phyloP scores from a whole-genome alignment of 1,140 invertebrate genomes.

The Drosophila trapezifrons region DNA sequence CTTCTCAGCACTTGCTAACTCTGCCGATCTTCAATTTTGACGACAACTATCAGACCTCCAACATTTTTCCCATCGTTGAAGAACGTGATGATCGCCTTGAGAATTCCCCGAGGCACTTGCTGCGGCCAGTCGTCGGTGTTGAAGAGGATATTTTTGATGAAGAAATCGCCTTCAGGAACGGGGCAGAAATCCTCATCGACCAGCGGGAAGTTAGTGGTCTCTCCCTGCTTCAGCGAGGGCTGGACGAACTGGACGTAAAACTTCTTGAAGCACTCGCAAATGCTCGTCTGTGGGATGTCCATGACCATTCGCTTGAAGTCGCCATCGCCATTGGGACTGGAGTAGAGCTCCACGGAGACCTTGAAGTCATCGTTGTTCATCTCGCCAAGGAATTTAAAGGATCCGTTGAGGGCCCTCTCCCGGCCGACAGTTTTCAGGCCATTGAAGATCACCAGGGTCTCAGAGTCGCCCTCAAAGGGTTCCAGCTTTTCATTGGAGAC shows the following conservation, averaged over 20 bases:
- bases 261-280: slow-evolving; percentile 79
- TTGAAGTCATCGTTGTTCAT: slow-evolving; percentile 75
- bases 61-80: slow-evolving; percentile 63
- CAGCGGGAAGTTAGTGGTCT: slow-evolving; percentile 68
- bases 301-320: slow-evolving; percentile 74
- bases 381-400: slow-evolving; percentile 61
- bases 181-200: slow-evolving; percentile 72
- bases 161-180: slow-evolving; percentile 69
- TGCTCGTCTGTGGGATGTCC: slow-evolving; percentile 72
- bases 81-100: slow-evolving; percentile 74
- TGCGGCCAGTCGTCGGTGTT: slow-evolving; percentile 75
- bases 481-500: slow-evolving; percentile 71
- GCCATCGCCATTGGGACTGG: slow-evolving; percentile 72
- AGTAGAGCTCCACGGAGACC: slow-evolving; percentile 73
- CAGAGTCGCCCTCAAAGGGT: slow-evolving; percentile 64
- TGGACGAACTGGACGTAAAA: slow-evolving; percentile 78
- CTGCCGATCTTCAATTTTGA: slow-evolving; percentile 66
- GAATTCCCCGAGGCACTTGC: slow-evolving; percentile 72
- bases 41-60: slow-evolving; percentile 61
- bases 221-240: slow-evolving; percentile 62
- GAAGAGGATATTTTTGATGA: slow-evolving; percentile 63
- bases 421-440: slow-evolving; percentile 59
- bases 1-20: slow-evolving; percentile 23
- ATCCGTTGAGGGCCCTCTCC: slow-evolving; percentile 66
- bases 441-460: slow-evolving; percentile 65